Evolutionary conservation across 2,888 invertebrate genomes (phyloP).

Genomic region (Malthinus seriepunctatus): DNA sequence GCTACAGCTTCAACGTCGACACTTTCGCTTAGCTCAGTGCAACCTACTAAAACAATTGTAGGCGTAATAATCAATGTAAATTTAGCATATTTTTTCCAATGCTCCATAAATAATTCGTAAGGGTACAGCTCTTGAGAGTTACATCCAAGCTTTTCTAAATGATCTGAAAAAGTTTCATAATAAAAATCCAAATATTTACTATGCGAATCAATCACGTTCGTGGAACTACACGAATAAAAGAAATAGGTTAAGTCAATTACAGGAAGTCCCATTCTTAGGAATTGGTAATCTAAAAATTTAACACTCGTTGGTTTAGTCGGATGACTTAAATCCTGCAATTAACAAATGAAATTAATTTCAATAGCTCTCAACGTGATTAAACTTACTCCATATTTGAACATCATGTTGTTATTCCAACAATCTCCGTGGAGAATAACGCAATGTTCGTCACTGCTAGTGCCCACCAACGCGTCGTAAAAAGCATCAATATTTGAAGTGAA

Average conservation of each 20-base stretch:
- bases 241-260: slow-evolving; percentile 46
- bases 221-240: slow-evolving; percentile 43
- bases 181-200: slow-evolving; percentile 44
- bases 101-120: slow-evolving; percentile 33
- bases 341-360: neutral
- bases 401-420: slow-evolving; percentile 13
- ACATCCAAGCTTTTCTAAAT: slow-evolving; percentile 36
- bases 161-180: slow-evolving; percentile 39
- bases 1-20: slow-evolving; percentile 13
- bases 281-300: slow-evolving; percentile 39
- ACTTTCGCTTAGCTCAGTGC: slow-evolving; percentile 28
- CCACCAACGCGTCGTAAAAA: neutral
- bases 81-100: slow-evolving; percentile 36
- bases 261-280: slow-evolving; percentile 33
- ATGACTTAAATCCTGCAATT: neutral
- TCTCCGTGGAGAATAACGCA: slow-evolving; percentile 5
- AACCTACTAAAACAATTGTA: slow-evolving; percentile 26
- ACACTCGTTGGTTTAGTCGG: neutral
- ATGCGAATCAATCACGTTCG: slow-evolving; percentile 39
- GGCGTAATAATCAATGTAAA: slow-evolving; percentile 32
- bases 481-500: neutral
- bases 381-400: slow-evolving; percentile 13
- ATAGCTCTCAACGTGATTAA: neutral
- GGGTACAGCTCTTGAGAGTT: slow-evolving; percentile 42
- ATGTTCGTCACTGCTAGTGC: neutral